phyloP scores from a whole-genome alignment of 2,797 vertebrate genomes.

The Danio albolineatus region DNA sequence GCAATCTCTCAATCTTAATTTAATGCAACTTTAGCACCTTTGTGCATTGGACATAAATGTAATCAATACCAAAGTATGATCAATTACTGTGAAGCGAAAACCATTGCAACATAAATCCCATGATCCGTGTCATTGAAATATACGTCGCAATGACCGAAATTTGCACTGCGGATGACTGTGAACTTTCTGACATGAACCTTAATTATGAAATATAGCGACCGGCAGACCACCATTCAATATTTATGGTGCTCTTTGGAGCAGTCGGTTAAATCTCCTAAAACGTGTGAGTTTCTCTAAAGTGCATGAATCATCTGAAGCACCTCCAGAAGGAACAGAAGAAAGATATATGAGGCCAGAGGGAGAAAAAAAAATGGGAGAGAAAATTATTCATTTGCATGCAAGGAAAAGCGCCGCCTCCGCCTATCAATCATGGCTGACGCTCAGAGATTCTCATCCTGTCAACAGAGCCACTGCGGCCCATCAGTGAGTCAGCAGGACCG shows the following conservation, averaged over 20 bases:
- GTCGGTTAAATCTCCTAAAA: constrained; percentile 55
- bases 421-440: constrained; percentile 12
- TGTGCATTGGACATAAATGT: too few species aligned
- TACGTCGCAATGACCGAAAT: background rate
- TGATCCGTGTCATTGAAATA: background rate
- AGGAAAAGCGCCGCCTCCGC: constrained; percentile 15
- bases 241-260: constrained; percentile 53
- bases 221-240: constrained; percentile 53
- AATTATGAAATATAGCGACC: constrained; percentile 56
- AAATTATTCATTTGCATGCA: constrained; percentile 44
- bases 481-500: constrained; percentile 30
- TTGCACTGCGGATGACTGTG: constrained; percentile 9
- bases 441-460: constrained; percentile 16
- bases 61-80: background rate
- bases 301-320: constrained; percentile 63
- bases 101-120: background rate
- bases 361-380: constrained; percentile 39
- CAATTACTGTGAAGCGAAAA: background rate
- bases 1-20: too few species aligned
- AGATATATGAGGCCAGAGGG: constrained; percentile 47
- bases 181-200: constrained; percentile 36
- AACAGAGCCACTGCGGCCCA: constrained; percentile 6
- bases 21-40: too few species aligned
- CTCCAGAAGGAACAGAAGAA: constrained; percentile 50
- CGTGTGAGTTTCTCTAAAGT: constrained; percentile 58